Percentiles rank a stretch among this genome's conserved stretches.
Conservation (phyloP, 2,888 invertebrate genomes). For the Odontocolon sp. region DNA sequence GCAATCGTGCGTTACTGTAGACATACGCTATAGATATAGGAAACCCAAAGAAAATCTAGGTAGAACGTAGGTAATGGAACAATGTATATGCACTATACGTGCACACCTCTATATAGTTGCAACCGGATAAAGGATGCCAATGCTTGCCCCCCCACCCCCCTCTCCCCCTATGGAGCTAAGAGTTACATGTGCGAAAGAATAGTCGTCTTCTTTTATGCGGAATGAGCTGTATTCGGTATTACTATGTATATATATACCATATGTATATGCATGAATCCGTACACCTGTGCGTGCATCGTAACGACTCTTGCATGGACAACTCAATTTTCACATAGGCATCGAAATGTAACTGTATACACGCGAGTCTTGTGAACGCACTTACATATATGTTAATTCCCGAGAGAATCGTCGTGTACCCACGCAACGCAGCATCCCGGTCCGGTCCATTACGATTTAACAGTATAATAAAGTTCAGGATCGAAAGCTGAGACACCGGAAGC, state of each 20-base stretch:
- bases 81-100: neutral
- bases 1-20: constrained; percentile 11
- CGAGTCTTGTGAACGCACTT: too few species aligned
- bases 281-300: too few species aligned
- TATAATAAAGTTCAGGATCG: too few species aligned
- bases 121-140: neutral
- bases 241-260: too few species aligned
- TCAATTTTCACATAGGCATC: constrained; percentile 15
- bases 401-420: too few species aligned
- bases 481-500: too few species aligned
- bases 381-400: too few species aligned
- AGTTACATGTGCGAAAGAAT: neutral
- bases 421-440: too few species aligned
- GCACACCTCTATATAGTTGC: neutral
- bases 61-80: neutral
- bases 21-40: neutral
- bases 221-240: neutral
- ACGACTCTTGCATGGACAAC: neutral
- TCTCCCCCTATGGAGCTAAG: neutral
- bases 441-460: too few species aligned
- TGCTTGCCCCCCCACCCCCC: neutral
- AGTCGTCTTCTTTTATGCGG: neutral
- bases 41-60: constrained; percentile 2
- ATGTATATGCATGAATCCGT: too few species aligned
- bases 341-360: too few species aligned